Evolutionary conservation across 2,888 invertebrate species (phyloP), one percentile per base, ranked within the genome.

Genomic region (Tinea semifulvella): DNA sequence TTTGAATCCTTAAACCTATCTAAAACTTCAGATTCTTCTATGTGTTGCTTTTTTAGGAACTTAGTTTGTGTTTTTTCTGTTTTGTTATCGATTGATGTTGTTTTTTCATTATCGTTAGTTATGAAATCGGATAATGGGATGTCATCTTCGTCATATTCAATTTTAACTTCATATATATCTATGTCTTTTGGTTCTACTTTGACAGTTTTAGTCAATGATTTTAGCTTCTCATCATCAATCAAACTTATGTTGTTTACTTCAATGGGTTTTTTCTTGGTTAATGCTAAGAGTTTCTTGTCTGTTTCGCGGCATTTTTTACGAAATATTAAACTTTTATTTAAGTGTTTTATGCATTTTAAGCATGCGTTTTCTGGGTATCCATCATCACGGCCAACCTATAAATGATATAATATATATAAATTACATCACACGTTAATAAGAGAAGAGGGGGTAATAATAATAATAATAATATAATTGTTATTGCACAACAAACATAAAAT

Each of bases 301-400:
- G 52, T 44, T 0, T 53, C 47, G 45, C 55, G 57, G 45, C 68
- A 66, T 47, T 51, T 55, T 18, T 56, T 58, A 19, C 65, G 54
- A 43, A 71, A 73, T 38, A 57, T 55, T 0, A 67, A 8, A 0
- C 49, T 46, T 2, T 53, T 48, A 11, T 62, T 62, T 31, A 43
- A 28, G 3, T 28, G 11, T 2, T 3, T 48, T 0, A 58, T 22
- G 26, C 69, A 69, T 1, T 45, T 17, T 1, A 40, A 46, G 26
- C 69, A 69, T 45, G 68, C 61, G 2, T 60, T 57, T 49, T 67
- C 67, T 1, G 69, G 66, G 0, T 66, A 42, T 0, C 60, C 58
- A 50, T 69, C 68, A 5, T 61, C 51, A 0, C 47, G 13, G 19
- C 50, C 18, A 1, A 67, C 46, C 67, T 68, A 52, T 2, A 60